These are phyloP conservation scores for Echinometra lucunter DNA, from an alignment of 53 echinoderm and acorn worm species.

Conservation along the genomic window DNA sequence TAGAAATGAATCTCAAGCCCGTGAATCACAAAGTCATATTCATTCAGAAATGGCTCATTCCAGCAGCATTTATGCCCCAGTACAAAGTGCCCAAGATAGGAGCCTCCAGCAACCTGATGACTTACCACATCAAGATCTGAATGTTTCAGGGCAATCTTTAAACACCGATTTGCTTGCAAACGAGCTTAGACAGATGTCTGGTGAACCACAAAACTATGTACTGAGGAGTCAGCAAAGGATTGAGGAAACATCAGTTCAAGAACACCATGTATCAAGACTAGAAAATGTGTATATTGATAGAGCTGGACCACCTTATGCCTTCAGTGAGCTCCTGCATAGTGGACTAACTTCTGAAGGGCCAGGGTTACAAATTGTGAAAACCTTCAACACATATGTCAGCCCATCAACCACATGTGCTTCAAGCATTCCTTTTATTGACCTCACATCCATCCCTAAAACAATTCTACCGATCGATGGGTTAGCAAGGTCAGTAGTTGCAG, in stretches of 20 bases:
- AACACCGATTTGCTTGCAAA: slow-evolving; percentile 13
- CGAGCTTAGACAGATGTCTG: background rate
- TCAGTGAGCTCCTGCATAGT: background rate
- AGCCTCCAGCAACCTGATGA: background rate
- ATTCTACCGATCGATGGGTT: background rate
- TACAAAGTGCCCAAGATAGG: background rate
- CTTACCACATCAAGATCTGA: background rate
- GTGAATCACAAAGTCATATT: background rate
- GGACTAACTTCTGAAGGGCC: slow-evolving; percentile 21
- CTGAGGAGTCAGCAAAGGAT: background rate
- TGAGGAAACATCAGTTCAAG: background rate
- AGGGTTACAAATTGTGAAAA: slow-evolving; percentile 16
- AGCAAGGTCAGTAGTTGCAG: background rate
- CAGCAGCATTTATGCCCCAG: background rate
- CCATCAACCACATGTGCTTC: background rate
- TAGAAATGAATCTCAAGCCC: background rate
- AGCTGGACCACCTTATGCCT: slow-evolving; percentile 7
- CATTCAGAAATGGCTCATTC: background rate
- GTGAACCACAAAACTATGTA: background rate
- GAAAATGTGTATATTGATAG: slow-evolving; percentile 16
- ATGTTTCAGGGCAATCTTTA: background rate
- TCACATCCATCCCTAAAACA: background rate
- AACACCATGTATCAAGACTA: background rate
- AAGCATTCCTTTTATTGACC: slow-evolving; percentile 24
- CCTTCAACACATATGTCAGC: background rate